Percentiles rank a stretch among this genome's conserved stretches.
phyloP scores from a whole-genome alignment of 1,140 invertebrate genomes.

The Zaprionus lachaisei region DNA sequence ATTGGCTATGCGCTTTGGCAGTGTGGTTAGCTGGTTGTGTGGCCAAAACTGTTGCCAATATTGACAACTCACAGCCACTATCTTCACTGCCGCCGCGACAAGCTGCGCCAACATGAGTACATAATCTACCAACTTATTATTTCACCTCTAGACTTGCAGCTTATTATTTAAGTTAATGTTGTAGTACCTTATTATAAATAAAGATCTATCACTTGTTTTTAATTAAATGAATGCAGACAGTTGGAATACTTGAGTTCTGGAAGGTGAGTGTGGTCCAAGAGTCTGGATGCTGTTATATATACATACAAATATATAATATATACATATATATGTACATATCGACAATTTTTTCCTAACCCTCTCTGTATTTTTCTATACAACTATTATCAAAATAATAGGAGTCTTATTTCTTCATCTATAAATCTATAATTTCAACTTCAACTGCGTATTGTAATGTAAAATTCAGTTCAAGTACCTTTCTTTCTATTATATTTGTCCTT shows the following conservation, averaged over 20 bases:
- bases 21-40: slow-evolving; percentile 99
- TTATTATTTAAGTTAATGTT: background rate
- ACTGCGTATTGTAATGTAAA: no score
- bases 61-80: slow-evolving; percentile 94
- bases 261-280: background rate
- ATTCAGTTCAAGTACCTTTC: no score
- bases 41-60: slow-evolving; percentile 56
- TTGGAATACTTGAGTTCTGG: background rate
- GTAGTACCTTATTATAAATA: background rate
- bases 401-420: no score
- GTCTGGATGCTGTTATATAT: background rate
- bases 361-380: no score
- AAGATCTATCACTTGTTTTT: background rate
- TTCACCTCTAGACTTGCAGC: background rate
- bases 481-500: no score
- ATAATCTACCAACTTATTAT: background rate
- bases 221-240: background rate
- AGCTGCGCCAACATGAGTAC: slow-evolving; percentile 65
- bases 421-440: no score
- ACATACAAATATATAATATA: no score
- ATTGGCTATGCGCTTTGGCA: slow-evolving; percentile 92
- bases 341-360: no score
- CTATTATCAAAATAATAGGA: no score
- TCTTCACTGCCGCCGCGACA: slow-evolving; percentile 94
- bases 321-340: no score